A percentile compares a stretch with the other conserved stretches of the same genome.
phyloP scores from a whole-genome alignment of 2,888 invertebrate genomes.

The Cyaniris semiargus region DNA sequence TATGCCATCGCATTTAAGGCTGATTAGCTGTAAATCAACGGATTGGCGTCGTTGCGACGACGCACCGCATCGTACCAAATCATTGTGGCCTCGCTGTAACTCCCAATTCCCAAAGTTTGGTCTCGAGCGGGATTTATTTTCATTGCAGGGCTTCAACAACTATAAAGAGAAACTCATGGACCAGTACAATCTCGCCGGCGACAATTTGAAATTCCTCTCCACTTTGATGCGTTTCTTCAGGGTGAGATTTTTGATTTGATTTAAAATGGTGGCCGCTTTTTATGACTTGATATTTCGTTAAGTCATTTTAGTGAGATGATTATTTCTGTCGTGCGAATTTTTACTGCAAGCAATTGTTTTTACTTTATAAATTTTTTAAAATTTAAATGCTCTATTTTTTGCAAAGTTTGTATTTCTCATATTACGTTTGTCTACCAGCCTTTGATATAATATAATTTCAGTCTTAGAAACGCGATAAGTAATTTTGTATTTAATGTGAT shows the following conservation, averaged over 20 bases:
- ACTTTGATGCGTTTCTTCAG: slow-evolving; percentile 87
- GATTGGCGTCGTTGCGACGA: too few relatives aligned
- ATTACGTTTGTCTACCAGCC: too few relatives aligned
- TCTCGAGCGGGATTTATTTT: background rate
- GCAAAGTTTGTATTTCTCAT: too few relatives aligned
- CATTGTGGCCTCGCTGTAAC: background rate
- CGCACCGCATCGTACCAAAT: background rate
- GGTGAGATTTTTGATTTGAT: slow-evolving; percentile 53
- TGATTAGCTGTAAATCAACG: too few relatives aligned
- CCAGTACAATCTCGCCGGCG: slow-evolving; percentile 85
- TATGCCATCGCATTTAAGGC: too few relatives aligned
- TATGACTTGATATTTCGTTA: background rate
- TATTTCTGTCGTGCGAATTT: too few relatives aligned
- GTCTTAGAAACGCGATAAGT: too few relatives aligned
- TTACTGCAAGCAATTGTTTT: too few relatives aligned
- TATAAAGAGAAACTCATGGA: slow-evolving; percentile 83
- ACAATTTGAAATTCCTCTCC: slow-evolving; percentile 88
- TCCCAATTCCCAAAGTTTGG: background rate
- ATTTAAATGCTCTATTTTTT: too few relatives aligned
- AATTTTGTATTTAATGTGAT: too few relatives aligned
- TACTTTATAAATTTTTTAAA: too few relatives aligned
- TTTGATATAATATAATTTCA: too few relatives aligned
- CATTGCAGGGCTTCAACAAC: slow-evolving; percentile 79
- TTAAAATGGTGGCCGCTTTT: background rate
- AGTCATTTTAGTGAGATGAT: background rate